Conservation (phyloP, 2,797 vertebrate species). For the Sebastes vulpes region DNA sequence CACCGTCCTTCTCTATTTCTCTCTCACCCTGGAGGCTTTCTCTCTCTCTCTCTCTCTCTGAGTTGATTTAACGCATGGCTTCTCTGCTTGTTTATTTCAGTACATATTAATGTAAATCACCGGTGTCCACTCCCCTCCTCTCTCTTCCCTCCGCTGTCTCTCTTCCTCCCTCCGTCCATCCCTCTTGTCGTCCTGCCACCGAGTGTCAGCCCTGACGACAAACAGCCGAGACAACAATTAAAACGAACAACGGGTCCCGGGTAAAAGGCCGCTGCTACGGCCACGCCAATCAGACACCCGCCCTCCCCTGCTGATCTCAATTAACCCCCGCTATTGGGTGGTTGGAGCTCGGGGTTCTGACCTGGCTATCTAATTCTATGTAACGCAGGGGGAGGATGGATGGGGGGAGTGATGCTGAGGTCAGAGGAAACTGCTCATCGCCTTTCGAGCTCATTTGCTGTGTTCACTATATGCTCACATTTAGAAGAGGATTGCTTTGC, state of each 20-base stretch:
- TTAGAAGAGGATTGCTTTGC: neutral
- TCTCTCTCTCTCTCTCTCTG: conserved; percentile 33
- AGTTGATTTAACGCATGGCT: conserved; percentile 81
- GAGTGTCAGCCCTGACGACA: conserved; percentile 39
- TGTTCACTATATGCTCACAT: neutral
- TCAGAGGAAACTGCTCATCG: conserved; percentile 14
- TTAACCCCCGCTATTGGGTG: conserved; percentile 65
- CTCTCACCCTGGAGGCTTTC: conserved; percentile 36
- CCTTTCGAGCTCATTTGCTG: conserved; percentile 18
- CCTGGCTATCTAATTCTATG: conserved; percentile 29
- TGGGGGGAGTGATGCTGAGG: neutral
- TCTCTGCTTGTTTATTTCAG: conserved; percentile 75
- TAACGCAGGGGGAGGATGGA: neutral
- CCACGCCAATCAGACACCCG: conserved; percentile 50
- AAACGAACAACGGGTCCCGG: conserved; percentile 56
- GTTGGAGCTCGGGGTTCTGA: neutral
- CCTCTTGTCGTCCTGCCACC: conserved; percentile 51
- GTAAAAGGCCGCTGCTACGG: conserved; percentile 19
- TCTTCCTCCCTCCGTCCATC: conserved; percentile 21
- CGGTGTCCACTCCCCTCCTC: conserved; percentile 46
- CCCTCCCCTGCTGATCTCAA: conserved; percentile 67
- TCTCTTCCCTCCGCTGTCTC: neutral
- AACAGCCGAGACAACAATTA: conserved; percentile 73
- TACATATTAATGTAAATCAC: conserved; percentile 79
- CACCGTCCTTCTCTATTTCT: conserved; percentile 2